Conservation (phyloP, 2,113 vertebrate species). For the Nothocercus julius region DNA sequence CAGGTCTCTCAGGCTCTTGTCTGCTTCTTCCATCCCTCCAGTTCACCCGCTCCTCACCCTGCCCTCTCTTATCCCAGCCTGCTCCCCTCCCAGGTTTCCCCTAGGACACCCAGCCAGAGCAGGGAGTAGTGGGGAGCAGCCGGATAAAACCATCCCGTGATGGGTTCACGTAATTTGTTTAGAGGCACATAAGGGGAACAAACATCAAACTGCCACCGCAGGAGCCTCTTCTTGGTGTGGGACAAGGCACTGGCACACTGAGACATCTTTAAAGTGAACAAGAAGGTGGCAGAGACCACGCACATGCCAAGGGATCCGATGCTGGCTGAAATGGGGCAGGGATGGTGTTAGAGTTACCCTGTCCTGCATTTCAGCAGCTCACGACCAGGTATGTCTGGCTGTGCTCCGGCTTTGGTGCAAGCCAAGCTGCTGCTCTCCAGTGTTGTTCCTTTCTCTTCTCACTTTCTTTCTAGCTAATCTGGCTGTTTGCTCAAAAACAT, state of each 20-base stretch:
- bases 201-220: neutral
- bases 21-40: slow-evolving; percentile 31
- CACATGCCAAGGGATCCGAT: neutral
- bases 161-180: too few relatives aligned
- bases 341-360: fast-evolving
- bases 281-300: neutral
- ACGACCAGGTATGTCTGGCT: neutral
- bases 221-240: neutral
- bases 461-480: neutral
- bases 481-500: fast-evolving
- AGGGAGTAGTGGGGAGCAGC: too few relatives aligned
- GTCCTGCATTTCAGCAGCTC: neutral
- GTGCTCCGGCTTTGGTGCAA: fast-evolving
- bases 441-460: neutral
- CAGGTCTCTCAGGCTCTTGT: slow-evolving; percentile 56
- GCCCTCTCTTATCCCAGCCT: neutral
- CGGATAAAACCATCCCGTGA: too few relatives aligned
- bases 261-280: neutral
- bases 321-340: fast-evolving
- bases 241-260: fast-evolving
- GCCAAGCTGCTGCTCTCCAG: neutral
- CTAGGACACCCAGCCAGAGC: too few relatives aligned
- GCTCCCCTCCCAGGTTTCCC: too few relatives aligned
- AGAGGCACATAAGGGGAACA: too few relatives aligned
- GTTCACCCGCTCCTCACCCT: neutral